Base-by-base conservation (phyloP, 1,140 invertebrate species). In the Caligus rogercresseyi region DNA sequence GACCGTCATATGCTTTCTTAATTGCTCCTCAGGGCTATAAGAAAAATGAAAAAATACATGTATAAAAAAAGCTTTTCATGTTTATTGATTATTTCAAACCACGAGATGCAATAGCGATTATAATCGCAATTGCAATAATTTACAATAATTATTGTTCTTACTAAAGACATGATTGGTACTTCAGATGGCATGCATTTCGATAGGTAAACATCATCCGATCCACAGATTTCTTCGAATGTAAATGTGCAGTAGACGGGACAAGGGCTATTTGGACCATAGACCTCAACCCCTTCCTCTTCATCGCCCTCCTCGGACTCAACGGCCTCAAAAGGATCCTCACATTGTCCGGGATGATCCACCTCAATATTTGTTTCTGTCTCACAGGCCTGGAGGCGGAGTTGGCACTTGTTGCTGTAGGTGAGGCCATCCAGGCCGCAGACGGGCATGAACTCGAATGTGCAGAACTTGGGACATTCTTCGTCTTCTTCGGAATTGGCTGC, bases 401-500 rank as follows among this genome's bases (percentile, higher is more conserved):
- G 78, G 70, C 84, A 86, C 16, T 79, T 74, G 43, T 80, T 83
- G 64, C 80, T 78, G 72, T 85, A 86, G 0, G 83, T 83, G 4
- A 74, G 72, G 0, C 79, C 80, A 68, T 85, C 81, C 14, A 72
- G 74, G 0, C 78, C 83, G 72, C 78, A 85, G 25, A 80, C 81
- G 13, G 79, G 83, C 71, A 90, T 87, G 66, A 84, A 81, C 69
- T 89, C 86, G 1, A 81, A 80, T 1, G 81, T 80, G 70, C 87
- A 89, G 15, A 65, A 16, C 74, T 70, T 20, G 11, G 65, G 65
- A 20, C 65, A 64, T 15, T 25, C 24, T 7, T 7, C 7, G 15
- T 23, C 24, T 58, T 19, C n/a, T 21, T 58, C 24, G 4, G 13
- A 19, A 58, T 3, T 21, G 56, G 18, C 7, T 58, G 31, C 7